phyloP scores from a whole-genome alignment of 2,888 invertebrate species.

The Eupeodes latifasciatus region DNA sequence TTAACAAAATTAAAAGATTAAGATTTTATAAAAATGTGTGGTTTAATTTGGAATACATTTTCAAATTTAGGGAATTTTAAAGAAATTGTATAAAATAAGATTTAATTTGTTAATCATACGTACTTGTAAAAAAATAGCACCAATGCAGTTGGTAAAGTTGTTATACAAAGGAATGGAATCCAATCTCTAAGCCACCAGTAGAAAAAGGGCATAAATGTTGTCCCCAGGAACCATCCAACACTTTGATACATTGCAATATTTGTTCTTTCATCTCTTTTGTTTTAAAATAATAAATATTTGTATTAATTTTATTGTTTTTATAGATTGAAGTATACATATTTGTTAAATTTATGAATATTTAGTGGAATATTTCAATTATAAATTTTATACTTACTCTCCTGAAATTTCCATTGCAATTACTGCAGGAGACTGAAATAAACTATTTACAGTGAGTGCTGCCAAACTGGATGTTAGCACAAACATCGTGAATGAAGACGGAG shows the following conservation, averaged over 20 bases:
- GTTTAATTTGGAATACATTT: too few species aligned
- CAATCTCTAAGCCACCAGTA: constrained; percentile 85
- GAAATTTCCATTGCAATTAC: constrained; percentile 86
- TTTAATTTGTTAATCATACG: constrained; percentile 70
- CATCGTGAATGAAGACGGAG: constrained; percentile 82
- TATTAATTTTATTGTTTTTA: background rate
- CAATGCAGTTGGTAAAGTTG: constrained; percentile 84
- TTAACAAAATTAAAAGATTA: background rate
- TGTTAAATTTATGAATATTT: too few species aligned
- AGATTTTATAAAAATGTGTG: background rate
- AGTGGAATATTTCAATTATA: too few species aligned
- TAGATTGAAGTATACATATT: too few species aligned
- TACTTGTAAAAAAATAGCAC: constrained; percentile 84
- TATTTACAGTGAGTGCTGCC: constrained; percentile 84
- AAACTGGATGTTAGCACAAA: constrained; percentile 84
- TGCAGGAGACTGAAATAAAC: constrained; percentile 85
- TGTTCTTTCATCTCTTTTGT: constrained; percentile 84
- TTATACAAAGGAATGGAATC: constrained; percentile 84
- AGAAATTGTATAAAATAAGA: too few species aligned
- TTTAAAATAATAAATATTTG: constrained; percentile 21
- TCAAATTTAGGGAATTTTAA: background rate
- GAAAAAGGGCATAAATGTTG: constrained; percentile 85
- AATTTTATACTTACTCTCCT: constrained; percentile 82
- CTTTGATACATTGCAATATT: constrained; percentile 85
- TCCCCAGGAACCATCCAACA: constrained; percentile 85